Evolutionary conservation across 2,113 vertebrate genomes (phyloP), one percentile per base, ranked within the genome.

Genomic region (Pelecanoides urinatrix): DNA sequence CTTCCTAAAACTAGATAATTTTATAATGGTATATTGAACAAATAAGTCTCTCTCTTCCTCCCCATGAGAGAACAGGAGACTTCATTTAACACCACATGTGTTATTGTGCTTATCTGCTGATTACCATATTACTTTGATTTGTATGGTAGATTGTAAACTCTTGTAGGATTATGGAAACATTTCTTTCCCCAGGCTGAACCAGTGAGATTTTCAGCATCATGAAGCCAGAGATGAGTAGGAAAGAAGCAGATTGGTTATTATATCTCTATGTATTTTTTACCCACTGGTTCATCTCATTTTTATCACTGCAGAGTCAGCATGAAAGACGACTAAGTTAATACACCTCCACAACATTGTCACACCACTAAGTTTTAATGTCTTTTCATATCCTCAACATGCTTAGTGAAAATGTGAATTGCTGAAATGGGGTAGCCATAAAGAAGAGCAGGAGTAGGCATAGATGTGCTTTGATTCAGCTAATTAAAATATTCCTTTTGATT

Each of bases 121-220:
- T 98, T 97, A 97, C 95, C 84, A 92, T 97, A 96, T 98, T 97
- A 92, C 93, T 95, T 94, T 97, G 97, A 98, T 98, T 97, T 94
- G 94, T 97, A 89, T 95, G 96, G 94, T 94, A 97, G 97, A 96
- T 97, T 97, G 96, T 86, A 96, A 97, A 94, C 86, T 96, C 93
- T 40, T 96, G 88, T 86, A 97, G 97, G 96, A 96, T 97, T 97
- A 96, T 83, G 93, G 92, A 84, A 97, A 97, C 56, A 94, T 96
- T 97, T 96, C 88, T 97, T 97, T 96, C 95, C 70, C 38, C 59
- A 44, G 94, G 97, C 95, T 97, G 90, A 92, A 95, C 87, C 91
- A 95, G 92, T 96, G 88, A 95, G 91, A 86, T 95, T 97, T 96
- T 98, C 86, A 95, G 94, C 92, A 95, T 97, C 96, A 79, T 82